Evolutionary conservation across 2,888 invertebrate species (phyloP), one percentile per base, ranked within the genome.

Genomic region (Ametastegia equiseti): DNA sequence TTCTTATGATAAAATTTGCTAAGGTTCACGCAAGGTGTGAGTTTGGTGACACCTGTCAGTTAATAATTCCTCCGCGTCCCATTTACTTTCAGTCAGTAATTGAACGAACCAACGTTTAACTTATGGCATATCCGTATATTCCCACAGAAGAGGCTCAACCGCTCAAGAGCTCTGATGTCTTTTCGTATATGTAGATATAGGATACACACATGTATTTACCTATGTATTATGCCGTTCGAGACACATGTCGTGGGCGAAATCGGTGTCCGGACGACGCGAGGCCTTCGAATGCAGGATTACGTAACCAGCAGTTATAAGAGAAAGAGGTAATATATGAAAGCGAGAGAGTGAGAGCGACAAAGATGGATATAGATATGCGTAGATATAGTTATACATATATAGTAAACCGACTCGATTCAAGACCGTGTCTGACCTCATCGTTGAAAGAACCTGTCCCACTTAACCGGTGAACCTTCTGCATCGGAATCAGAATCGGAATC

Each of bases 391-490:
- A 19, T 30, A 33, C n/a, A n/a, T 27, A 50, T 45, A 19, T 27
- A 36, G 19, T 33, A 36, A 54, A 36, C 15, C 77, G 78, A 78
- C 60, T 36, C 42, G 77, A 78, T 78, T 78, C 78, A 84, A 73
- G 73, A 81, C 57, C 39, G 67, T 75, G 79, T 85, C 85, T 88
- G 89, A 89, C 87, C 86, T 90, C 88, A 87, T 89, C 86, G 83
- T 83, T 85, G 84, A 87, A n/a, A n/a, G 86, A 87, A 89, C 87
- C 88, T 89, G 88, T 89, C 88, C 89, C 85, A 88, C 87, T 89
- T 88, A 75, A 80, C 57, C 73, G 83, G 67, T 65, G 57, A 78
- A 30, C 57, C 78, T 78, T 63, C 60, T 57, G 78, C 60, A 78
- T 78, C 45, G 15, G 78, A 78, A 78, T 60, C 27, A 42, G 78